Percentiles rank a stretch among this genome's conserved stretches.
Evolutionary conservation across 2,888 invertebrate species (phyloP).

Genomic region (Siphlonurus alternatus): DNA sequence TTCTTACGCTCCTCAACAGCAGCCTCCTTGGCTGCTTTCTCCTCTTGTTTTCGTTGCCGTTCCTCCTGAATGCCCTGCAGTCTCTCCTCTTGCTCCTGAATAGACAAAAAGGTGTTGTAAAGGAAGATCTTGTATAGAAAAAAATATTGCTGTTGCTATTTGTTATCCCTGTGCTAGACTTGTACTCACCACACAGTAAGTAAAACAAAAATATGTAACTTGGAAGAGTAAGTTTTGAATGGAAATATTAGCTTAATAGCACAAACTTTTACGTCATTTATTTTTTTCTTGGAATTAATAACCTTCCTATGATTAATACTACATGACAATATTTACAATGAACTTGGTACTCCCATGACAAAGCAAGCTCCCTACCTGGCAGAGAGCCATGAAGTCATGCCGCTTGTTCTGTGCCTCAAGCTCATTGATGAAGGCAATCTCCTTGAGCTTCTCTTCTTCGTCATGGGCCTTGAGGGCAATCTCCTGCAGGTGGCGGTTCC

Average conservation of each 20-base stretch:
- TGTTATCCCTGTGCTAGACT: background rate
- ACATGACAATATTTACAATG: too few species aligned
- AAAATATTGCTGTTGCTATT: background rate
- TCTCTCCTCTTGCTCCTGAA: constrained; percentile 32
- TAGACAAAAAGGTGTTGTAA: background rate
- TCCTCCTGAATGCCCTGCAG: constrained; percentile 67
- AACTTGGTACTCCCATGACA: background rate
- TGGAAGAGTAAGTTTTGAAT: too few species aligned
- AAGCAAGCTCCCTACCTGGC: constrained; percentile 32
- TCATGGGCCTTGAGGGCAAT: constrained; percentile 93
- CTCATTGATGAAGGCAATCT: constrained; percentile 95
- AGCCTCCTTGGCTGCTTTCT: constrained; percentile 90
- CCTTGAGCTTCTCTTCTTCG: constrained; percentile 89
- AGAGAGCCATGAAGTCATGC: constrained; percentile 74
- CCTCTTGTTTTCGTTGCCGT: constrained; percentile 64
- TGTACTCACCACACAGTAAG: too few species aligned
- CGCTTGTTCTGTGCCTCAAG: constrained; percentile 87
- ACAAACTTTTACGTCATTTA: too few species aligned
- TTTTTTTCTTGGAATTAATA: too few species aligned
- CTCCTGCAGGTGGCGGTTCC: constrained; percentile 61
- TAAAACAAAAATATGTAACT: too few species aligned
- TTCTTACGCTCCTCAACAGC: constrained; percentile 80
- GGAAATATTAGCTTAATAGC: too few species aligned
- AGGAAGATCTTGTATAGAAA: background rate
- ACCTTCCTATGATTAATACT: too few species aligned